phyloP scores from a whole-genome alignment of 2,797 vertebrate genomes.

The Phoebastria nigripes region DNA sequence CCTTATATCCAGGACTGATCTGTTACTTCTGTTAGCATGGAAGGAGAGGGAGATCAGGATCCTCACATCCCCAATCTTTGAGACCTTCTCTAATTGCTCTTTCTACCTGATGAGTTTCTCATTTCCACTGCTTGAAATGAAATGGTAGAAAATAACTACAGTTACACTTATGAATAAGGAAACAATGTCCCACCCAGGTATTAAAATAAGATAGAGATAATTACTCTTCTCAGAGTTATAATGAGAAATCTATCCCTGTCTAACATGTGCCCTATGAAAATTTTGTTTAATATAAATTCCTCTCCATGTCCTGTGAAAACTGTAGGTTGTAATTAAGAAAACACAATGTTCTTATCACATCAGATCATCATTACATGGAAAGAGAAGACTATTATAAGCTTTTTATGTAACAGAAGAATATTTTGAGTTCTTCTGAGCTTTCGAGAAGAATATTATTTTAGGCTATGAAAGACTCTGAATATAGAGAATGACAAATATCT shows the following conservation, averaged over 20 bases:
- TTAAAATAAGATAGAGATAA: background rate
- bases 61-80: background rate
- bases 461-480: background rate
- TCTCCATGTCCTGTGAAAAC: background rate
- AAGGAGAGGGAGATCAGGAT: background rate
- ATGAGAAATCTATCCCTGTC: background rate
- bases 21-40: background rate
- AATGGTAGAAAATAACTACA: background rate
- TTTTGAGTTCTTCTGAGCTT: background rate
- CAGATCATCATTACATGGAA: background rate
- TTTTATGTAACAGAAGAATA: background rate
- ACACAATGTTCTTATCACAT: background rate
- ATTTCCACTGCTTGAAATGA: background rate
- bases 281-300: background rate
- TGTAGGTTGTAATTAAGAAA: background rate
- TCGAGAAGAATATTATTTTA: background rate
- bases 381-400: background rate
- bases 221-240: background rate
- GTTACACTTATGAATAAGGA: background rate
- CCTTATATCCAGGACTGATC: background rate
- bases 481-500: background rate
- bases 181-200: background rate
- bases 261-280: background rate
- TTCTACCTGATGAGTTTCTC: background rate
- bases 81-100: background rate